Base-by-base conservation (phyloP, 2,888 invertebrate genomes). In the Lordiphosa fenestrarum region DNA sequence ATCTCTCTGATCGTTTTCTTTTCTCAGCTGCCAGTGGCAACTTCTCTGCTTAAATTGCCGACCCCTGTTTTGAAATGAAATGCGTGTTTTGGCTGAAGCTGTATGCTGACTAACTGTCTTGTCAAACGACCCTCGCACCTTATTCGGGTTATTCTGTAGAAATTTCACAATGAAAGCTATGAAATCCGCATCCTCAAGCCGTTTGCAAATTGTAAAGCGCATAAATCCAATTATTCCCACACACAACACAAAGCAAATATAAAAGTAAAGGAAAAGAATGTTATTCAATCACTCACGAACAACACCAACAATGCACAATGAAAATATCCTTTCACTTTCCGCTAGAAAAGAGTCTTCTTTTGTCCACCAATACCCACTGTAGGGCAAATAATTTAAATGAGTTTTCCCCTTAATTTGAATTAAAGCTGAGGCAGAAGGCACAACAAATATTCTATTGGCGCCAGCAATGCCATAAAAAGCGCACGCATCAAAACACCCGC, bases 381-480 rank as follows among this genome's bases (percentile, higher is more conserved):
- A 21, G 19, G 13, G 1, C 21, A 10, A 30, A 30, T 21, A 21
- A n/a, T n/a, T 10, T 21, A 10, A 6, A n/a, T 4, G 10, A 21
- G 10, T 40, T 46, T 41, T 47, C 57, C 54, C 49, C 55, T 64
- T 57, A 59, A 56, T 53, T 55, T 56, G 53, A 40, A 59, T 61
- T 75, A 56, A 60, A 70, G 61, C 41, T 53, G 47, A 46, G 23
- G 39, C 37, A 30, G 30, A 30, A 30, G 30, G 30, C 30, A 9
- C 30, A 30, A 30, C 53, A 15, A 36, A 53, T 58, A 60, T 66
- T 66, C 70, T 62, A 61, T 72, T 83, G 77, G 77, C 77, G 77
- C 77, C 77, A 83, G 35, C 33, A 70, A 83, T 65, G 59, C 66
- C 68, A 73, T 78, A 80, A 78, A 83, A 80, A 66, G 40, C 52